Base-by-base conservation (phyloP, 2,797 vertebrate species). In the Adelosebastes latens region DNA sequence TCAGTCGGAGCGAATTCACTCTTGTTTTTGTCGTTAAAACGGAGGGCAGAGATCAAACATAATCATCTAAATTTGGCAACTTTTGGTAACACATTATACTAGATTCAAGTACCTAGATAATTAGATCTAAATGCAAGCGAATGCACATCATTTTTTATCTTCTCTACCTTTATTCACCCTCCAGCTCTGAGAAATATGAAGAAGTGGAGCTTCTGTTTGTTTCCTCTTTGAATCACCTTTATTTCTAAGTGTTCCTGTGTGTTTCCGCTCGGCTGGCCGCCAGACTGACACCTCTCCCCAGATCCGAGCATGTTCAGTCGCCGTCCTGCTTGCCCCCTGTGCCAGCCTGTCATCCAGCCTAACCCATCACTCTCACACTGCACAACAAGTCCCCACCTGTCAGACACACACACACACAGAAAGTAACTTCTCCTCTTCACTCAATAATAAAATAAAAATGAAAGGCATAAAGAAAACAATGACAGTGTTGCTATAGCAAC, bases 201-300 rank as follows among this genome's bases (percentile, higher is more conserved):
- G 82, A 42, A 85, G 81, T 79, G 75, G 61, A 90, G 89, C 85
- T 66, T 79, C 70, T 89, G 91, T 92, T 91, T 93, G 85, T 92
- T 92, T 91, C 90, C 72, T 92, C 81, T 86, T 64, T 90, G 92
- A 91, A 89, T 89, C 88, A 87, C 89, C 90, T 92, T 72, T 53
- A 20, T 88, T 87, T 87, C 88, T 93, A 88, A 90, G 81, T 91
- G 90, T 83, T 90, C 86, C 87, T 87, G 86, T 85, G 91, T 81
- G 90, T 94, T 93, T 95, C 94, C 87, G 91, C 94, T 90, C 86
- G 90, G 90, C 92, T 92, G 94, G 79, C 88, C 82, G 82, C 85
- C 87, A 92, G 93, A 94, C 90, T 94, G 94, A 94, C 93, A 94
- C 93, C 91, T 91, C 93, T 94, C 93, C 93, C 93, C 90, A 90